Base-by-base conservation (phyloP, 2,888 invertebrate genomes). In the Nysson spinosus region DNA sequence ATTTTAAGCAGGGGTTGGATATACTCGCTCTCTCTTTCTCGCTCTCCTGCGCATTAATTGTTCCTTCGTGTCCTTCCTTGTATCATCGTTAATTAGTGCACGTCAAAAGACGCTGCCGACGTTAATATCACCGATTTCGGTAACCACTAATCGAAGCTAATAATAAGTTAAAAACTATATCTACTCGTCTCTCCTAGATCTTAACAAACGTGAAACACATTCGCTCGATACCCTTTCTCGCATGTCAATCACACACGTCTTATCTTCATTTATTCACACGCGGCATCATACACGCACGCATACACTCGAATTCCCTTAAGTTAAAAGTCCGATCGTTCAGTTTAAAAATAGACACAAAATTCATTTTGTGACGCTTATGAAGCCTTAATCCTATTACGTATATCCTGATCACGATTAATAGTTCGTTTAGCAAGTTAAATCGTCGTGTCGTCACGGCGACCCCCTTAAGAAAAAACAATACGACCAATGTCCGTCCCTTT, bases 341-440 rank as follows among this genome's bases (percentile, higher is more conserved):
- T 86, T 85, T 83, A 85, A 86, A 87, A 87, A 86, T 86, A 87
- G 85, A 86, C 84, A 84, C 82, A 85, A 72, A 83, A 79, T 58
- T 75, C 67, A 69, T 75, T 52, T 72, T 75, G 69, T 69, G 68
- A 68, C 76, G 78, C 73, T 71, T 75, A 73, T 50, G n/a, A 63
- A 80, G 73, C 60, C 82, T 82, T 83, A 82, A 82, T 66, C 73
- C 85, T 87, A 87, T 87, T 87, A 87, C 87, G 87, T 87, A 87
- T 87, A 85, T 86, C 65, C 77, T 83, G 79, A 87, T 87, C 87
- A 86, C 87, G 85, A 81, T 84, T 81, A 76, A 68, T 69, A 71
- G 30, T 70, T 71, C 58, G 61, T 63, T 69, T 37, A 47, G 37
- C 49, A 40, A 65, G n/a, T n/a, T 52, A 42, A 58, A 62, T 62